Percentiles rank a stretch among this genome's conserved stretches.
Conservation (phyloP, 2,113 vertebrate genomes). For the Eonycteris spelaea region DNA sequence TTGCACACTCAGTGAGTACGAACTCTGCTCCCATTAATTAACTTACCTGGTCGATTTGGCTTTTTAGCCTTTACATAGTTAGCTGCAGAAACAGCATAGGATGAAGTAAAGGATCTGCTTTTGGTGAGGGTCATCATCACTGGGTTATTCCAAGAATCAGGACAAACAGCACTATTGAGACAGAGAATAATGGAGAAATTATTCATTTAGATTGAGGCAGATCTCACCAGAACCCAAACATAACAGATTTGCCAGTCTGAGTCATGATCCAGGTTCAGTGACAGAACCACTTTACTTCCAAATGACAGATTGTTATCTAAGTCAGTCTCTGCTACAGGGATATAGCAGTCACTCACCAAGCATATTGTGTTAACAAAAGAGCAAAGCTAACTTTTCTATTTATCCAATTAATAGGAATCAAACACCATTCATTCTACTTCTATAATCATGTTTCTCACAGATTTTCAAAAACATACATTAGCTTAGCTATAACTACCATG, state of each 20-base stretch:
- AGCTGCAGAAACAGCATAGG: constrained; percentile 85
- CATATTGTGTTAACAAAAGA: neutral
- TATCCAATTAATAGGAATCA: neutral
- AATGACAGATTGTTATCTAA: neutral
- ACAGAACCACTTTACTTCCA: neutral
- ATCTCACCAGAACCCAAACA: neutral
- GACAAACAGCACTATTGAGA: constrained; percentile 73
- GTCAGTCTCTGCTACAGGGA: neutral
- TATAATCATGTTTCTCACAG: neutral
- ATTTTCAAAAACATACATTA: neutral
- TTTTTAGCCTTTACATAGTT: constrained; percentile 91
- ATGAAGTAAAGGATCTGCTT: constrained; percentile 91
- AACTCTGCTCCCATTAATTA: rapidly evolving
- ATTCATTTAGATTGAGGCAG: neutral
- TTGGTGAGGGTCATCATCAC: constrained; percentile 90
- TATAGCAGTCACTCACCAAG: neutral
- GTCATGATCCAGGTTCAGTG: neutral
- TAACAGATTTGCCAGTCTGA: neutral
- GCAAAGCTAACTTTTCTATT: neutral
- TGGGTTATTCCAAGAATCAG: constrained; percentile 90
- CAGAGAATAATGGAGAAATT: neutral
- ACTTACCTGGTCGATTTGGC: constrained; percentile 86
- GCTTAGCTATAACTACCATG: neutral
- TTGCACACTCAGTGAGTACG: neutral
- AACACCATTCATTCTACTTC: neutral